Base-by-base conservation (phyloP, 2,113 vertebrate species). In the Poecilia latipinna region DNA sequence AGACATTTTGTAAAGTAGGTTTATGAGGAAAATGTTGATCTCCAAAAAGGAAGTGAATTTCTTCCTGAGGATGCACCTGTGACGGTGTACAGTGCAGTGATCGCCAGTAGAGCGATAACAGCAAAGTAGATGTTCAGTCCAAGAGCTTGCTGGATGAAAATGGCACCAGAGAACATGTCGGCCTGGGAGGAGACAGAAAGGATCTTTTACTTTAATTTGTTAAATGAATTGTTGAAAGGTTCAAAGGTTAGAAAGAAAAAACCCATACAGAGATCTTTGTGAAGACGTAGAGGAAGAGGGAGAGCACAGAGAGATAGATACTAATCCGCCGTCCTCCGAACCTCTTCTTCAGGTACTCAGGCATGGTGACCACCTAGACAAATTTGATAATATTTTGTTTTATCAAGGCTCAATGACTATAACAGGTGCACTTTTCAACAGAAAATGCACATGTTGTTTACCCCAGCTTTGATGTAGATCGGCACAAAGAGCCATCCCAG, bases 231-330 rank as follows among this genome's bases (percentile, higher is more conserved):
- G 63, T 4, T 72, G 24, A 51, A 69, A 37, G 80, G 31, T 42
- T 37, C 1, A 61, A 37, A 75, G 3, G 11, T 32, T 12, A 24
- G 10, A 17, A 26, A 10, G 8, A 26, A n/a, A n/a, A n/a, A n/a
- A n/a, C n/a, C n/a, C 98, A 96, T 90, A 99, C 98, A n/a, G 98
- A 99, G 91, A 99, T 98, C 94, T 99, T 99, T 68, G 97, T 99
- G 88, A 99, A 97, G 66, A 98, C 85, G 62, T 99, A 99, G 4
- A 99, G 92, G 64, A 95, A 11, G 65, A 99, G 85, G 3, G 98
- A 99, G 11, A 99, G 96, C 66, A 98, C 1, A 0, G 98, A 99
- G 64, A 99, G 94, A 83, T 99, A 99, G 79, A 98, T 1, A 66
- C 96, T 95, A 78, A 99, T 98, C 4, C 97, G 91, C 8, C 96